Percentiles rank a stretch among this genome's conserved stretches.
Conservation (phyloP, 2,797 vertebrate species). For the Malurus leucopterus region DNA sequence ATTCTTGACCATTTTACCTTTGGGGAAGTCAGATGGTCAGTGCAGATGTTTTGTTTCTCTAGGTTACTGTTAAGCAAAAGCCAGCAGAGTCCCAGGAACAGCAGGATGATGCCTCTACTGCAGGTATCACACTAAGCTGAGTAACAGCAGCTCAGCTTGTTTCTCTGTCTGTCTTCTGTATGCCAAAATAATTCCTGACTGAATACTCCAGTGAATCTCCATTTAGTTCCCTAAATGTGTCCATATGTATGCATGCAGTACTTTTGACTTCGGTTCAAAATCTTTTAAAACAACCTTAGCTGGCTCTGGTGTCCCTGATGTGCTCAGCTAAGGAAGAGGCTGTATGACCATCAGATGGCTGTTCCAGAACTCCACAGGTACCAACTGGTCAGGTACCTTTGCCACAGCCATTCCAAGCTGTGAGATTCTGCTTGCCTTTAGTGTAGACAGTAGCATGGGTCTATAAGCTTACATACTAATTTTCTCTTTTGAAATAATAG, state of each 20-base stretch:
- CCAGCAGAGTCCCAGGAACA: constrained; percentile 6
- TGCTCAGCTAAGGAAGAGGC: not conserved
- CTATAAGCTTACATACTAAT: not conserved
- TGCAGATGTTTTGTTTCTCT: not conserved
- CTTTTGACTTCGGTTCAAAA: not conserved
- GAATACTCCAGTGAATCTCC: not conserved
- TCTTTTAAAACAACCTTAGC: not conserved
- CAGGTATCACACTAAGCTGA: constrained; percentile 59
- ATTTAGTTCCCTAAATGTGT: not conserved
- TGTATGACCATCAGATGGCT: not conserved
- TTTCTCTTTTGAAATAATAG: not conserved
- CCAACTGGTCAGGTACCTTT: not conserved
- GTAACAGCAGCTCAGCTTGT: not conserved
- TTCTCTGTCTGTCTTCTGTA: not conserved
- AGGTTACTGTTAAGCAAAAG: constrained; percentile 86
- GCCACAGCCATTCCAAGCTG: not conserved
- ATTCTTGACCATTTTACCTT: not conserved
- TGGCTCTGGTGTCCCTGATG: not conserved
- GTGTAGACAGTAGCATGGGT: not conserved
- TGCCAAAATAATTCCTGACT: not conserved
- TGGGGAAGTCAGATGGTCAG: not conserved
- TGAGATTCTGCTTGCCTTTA: not conserved
- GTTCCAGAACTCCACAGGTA: not conserved
- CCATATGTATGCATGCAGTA: not conserved
- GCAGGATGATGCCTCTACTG: not conserved